phyloP scores from a whole-genome alignment of 2,888 invertebrate species.

The Orthosia incerta region DNA sequence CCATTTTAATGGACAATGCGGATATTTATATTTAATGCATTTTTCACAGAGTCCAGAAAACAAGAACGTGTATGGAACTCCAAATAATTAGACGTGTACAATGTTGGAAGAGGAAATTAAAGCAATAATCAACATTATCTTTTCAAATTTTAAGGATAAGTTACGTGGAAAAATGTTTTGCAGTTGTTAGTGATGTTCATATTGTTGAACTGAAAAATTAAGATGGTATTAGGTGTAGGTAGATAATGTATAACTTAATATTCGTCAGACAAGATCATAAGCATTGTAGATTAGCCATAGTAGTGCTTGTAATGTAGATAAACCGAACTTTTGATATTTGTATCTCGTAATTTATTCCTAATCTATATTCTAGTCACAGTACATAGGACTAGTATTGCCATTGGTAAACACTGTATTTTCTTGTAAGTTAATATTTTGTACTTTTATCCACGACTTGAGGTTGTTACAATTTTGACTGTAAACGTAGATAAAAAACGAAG shows the following conservation, averaged over 20 bases:
- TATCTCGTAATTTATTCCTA: conserved; percentile 87
- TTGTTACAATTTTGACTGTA: conserved; percentile 76
- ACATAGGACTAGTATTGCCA: conserved; percentile 86
- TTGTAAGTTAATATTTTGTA: conserved; percentile 67
- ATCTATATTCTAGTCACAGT: conserved; percentile 88
- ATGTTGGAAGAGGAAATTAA: conserved; percentile 55
- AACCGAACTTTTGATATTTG: conserved; percentile 80
- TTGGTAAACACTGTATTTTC: conserved; percentile 70
- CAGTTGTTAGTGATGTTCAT: conserved; percentile 62
- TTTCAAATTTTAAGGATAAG: conserved; percentile 63
- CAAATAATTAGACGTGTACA: conserved; percentile 63
- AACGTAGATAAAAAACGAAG: conserved; percentile 72
- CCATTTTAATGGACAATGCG: conserved; percentile 69
- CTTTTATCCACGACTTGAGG: conserved; percentile 70
- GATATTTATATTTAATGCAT: conserved; percentile 65
- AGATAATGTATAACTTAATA: conserved; percentile 66
- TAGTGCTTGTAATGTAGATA: conserved; percentile 81
- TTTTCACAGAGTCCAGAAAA: conserved; percentile 86
- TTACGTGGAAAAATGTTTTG: conserved; percentile 48
- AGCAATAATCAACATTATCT: conserved; percentile 68
- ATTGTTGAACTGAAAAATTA: conserved; percentile 58
- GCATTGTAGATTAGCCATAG: conserved; percentile 74
- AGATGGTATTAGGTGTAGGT: conserved; percentile 65
- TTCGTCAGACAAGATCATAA: conserved; percentile 67
- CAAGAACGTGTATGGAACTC: conserved; percentile 76